Percentiles rank a stretch among this genome's conserved stretches.
Conservation (phyloP, 2,113 vertebrate genomes). For the Vidua chalybeata region DNA sequence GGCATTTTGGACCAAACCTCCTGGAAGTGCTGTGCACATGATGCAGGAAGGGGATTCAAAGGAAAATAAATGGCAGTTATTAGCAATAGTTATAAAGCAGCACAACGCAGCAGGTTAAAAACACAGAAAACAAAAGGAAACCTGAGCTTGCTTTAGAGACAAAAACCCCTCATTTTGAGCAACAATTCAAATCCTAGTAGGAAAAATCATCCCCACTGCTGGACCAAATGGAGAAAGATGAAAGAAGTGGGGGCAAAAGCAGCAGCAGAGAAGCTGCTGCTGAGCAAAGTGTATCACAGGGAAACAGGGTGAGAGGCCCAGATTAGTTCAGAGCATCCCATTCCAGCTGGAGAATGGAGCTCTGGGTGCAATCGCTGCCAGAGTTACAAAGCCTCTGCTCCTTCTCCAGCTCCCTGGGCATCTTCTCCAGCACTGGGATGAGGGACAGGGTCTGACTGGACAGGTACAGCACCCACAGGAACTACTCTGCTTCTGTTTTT, state of each 20-base stretch:
- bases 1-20: not conserved
- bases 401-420: not conserved
- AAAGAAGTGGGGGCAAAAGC: not conserved
- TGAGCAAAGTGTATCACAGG: not conserved
- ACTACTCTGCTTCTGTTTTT: not conserved
- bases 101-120: constrained; percentile 43
- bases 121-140: not conserved
- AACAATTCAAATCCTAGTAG: not conserved
- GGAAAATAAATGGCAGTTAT: not conserved
- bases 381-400: not conserved
- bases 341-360: not conserved
- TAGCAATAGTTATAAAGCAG: not conserved
- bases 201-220: not conserved
- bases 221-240: not conserved
- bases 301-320: not conserved
- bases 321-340: not conserved
- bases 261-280: not conserved
- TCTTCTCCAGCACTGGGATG: not conserved
- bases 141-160: not conserved
- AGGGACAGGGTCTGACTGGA: not conserved
- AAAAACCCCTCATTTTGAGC: not conserved
- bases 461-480: not conserved
- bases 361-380: not conserved
- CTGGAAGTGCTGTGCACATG: not conserved
- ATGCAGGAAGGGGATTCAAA: not conserved